phyloP scores from a whole-genome alignment of 2,113 vertebrate species.

The Ochotona princeps region DNA sequence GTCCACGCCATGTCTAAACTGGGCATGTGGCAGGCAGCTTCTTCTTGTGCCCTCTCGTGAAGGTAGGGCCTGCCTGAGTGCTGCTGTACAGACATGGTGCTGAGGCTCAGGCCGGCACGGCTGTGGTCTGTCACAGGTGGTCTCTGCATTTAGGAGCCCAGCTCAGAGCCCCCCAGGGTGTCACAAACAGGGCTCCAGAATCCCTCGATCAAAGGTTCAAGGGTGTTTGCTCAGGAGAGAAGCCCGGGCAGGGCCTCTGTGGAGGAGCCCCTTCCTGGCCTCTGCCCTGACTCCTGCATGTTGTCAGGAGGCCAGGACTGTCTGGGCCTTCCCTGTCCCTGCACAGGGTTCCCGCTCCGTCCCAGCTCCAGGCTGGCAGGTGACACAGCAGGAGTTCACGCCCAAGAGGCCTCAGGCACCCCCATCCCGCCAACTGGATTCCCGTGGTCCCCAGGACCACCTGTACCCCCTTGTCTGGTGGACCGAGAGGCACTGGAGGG shows the following conservation, averaged over 20 bases:
- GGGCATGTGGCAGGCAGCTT: not conserved
- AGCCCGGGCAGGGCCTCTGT: not conserved
- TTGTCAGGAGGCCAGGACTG: not conserved
- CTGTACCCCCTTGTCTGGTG: not conserved
- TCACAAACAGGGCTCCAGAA: not conserved
- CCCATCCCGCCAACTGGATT: no score
- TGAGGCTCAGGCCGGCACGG: not conserved
- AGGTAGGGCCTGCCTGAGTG: not conserved
- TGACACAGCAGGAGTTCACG: not conserved
- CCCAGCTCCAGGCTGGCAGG: not conserved
- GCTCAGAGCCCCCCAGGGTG: not conserved
- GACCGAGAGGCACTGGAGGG: no score
- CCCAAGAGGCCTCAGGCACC: not conserved
- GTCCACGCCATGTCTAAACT: not conserved
- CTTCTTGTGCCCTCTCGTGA: not conserved
- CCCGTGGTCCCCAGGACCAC: no score
- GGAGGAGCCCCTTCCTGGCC: not conserved
- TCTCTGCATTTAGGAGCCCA: not conserved
- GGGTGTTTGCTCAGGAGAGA: not conserved
- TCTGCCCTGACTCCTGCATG: not conserved
- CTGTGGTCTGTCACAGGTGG: no score
- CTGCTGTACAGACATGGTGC: not conserved
- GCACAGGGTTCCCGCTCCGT: not conserved
- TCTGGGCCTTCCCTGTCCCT: not conserved
- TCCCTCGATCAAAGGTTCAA: not conserved